Conservation (phyloP, 2,113 vertebrate species). For the Hemiprocne comata region DNA sequence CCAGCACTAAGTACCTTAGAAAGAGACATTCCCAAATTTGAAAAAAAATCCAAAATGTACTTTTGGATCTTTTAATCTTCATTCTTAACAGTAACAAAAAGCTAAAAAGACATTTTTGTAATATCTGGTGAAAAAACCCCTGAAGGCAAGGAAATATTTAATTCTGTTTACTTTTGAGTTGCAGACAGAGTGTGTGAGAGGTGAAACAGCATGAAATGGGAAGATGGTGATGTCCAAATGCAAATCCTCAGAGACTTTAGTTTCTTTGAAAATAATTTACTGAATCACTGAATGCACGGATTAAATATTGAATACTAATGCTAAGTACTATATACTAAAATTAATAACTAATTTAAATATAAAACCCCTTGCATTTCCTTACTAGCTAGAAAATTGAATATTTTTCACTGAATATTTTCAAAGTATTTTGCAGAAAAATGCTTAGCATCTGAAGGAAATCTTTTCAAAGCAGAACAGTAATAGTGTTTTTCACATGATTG, state of each 20-base stretch:
- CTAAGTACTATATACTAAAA: neutral
- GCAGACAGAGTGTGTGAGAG: neutral
- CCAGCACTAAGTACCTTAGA: neutral
- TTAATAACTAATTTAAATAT: neutral
- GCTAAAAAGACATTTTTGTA: neutral
- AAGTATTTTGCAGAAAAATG: neutral
- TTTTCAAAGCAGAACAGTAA: neutral
- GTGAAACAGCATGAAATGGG: neutral
- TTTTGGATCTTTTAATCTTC: neutral
- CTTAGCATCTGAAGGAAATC: neutral
- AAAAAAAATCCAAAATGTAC: neutral
- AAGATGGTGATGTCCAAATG: neutral
- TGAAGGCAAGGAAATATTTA: neutral
- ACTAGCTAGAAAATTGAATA: neutral
- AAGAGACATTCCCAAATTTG: neutral
- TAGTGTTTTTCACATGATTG: neutral
- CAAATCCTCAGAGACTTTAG: neutral
- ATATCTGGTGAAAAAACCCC: neutral
- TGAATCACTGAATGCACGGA: neutral
- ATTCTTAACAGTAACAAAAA: neutral
- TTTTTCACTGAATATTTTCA: neutral
- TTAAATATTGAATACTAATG: neutral
- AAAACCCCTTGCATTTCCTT: neutral
- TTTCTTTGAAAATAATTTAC: neutral
- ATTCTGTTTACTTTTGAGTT: neutral